Base-by-base conservation (phyloP, 2,113 vertebrate genomes). In the Uria aalge region DNA sequence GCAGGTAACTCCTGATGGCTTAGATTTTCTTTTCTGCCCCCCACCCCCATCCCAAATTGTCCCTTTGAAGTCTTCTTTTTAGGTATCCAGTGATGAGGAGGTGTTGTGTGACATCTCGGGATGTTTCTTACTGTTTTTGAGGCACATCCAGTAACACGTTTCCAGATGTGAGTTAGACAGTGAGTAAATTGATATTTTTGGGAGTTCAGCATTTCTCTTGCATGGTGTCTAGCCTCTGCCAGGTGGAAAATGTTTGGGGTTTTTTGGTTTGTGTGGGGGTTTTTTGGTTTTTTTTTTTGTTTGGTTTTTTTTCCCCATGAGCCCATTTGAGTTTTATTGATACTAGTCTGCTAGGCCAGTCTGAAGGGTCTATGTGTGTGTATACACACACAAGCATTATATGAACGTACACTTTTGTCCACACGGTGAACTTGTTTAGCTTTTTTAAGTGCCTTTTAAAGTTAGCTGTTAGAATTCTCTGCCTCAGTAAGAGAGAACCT, bases 401-500 rank as follows among this genome's bases (percentile, higher is more conserved):
- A 36, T 52, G 36, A 29, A 34, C 13, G 4, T 21, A 14, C 2
- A 17, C 8, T 36, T 73, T 47, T 43, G 15, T 64, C 0, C 1
- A 38, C 27, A 12, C 21, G 40, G 60, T 19, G 77, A 38, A 43
- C 32, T 62, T 26, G 16, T 53, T 53, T 7, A 48, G 17, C 9
- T 56, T 56, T 55, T 34, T 43, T 30, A 76, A 68, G 40, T 23
- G 24, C 43, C 36, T 4, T 62, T 74, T 47, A 5, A 72, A 43
- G 8, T 56, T 32, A 34, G 8, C 5, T 53, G 9, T 19, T 19
- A 30, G 56, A 50, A 12, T 40, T 72, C 8, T 55, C 17, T 20
- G 23, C n/a, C 12, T 57, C 2, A 0, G 23, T 32, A 17, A n/a
- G 43, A n/a, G 13, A 23, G 2, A n/a, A 59, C 19, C 2, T 27